Evolutionary conservation across 2,113 vertebrate genomes (phyloP).

Genomic region (Tinamus guttatus): DNA sequence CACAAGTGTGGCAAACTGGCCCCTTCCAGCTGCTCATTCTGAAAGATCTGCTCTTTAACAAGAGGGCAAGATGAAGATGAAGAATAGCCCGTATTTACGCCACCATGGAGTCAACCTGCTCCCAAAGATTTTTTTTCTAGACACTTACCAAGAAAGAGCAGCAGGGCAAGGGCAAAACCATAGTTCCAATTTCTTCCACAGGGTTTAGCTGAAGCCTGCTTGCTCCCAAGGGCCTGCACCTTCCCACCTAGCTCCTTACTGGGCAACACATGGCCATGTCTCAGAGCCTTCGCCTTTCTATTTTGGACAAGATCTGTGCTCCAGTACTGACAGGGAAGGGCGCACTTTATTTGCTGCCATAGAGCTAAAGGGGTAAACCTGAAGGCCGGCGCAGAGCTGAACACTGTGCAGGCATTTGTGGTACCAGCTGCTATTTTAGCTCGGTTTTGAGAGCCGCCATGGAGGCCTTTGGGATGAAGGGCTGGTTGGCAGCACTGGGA

Average conservation of each 20-base stretch:
- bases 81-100: not conserved
- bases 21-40: not conserved
- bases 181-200: not conserved
- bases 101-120: not conserved
- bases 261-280: not conserved
- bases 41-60: not conserved
- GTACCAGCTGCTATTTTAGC: not conserved
- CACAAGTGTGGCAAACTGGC: not conserved
- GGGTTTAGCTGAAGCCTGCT: not conserved
- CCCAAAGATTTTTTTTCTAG: not conserved
- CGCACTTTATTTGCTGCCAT: not conserved
- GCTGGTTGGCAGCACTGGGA: not conserved
- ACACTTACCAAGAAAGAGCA: not conserved
- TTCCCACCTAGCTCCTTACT: not conserved
- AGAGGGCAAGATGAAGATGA: not conserved
- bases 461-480: not conserved
- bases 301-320: not conserved
- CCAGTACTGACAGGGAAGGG: not conserved
- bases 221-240: not conserved
- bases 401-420: rapidly evolving
- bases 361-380: not conserved
- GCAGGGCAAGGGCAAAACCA: not conserved
- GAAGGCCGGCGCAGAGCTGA: not conserved
- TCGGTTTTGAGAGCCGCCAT: rapidly evolving
- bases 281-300: not conserved